These are phyloP conservation scores for Clarias batrachus DNA, from an alignment of 2,113 vertebrate genomes.

Conservation along the genomic window DNA sequence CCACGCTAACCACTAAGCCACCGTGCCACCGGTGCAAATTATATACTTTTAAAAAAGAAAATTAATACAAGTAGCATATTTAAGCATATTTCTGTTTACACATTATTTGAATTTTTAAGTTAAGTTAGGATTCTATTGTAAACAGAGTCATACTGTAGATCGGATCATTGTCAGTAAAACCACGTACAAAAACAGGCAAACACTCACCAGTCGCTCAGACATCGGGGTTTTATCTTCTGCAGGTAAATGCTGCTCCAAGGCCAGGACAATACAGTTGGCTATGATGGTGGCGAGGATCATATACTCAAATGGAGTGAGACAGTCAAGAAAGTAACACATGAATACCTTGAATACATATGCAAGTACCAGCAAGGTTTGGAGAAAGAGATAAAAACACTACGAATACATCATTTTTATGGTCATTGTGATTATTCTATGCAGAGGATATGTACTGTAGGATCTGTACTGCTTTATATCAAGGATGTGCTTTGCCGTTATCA, in stretches of 20 bases:
- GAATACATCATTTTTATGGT: not conserved
- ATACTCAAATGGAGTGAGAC: conserved; percentile 92
- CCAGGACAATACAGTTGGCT: conserved; percentile 96
- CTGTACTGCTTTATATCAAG: not conserved
- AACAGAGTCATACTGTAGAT: too few relatives aligned
- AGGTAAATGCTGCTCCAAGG: conserved; percentile 93
- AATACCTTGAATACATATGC: not conserved
- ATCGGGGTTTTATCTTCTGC: conserved; percentile 93
- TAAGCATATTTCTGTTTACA: too few relatives aligned
- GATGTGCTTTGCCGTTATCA: not conserved
- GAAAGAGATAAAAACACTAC: not conserved
- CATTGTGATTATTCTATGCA: not conserved
- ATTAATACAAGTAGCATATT: too few relatives aligned
- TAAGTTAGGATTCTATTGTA: too few relatives aligned
- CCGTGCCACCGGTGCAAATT: too few relatives aligned
- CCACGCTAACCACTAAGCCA: too few relatives aligned
- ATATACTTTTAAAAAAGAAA: too few relatives aligned
- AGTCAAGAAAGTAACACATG: conserved; percentile 72
- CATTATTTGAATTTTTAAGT: too few relatives aligned
- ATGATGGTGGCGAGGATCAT: conserved; percentile 98
- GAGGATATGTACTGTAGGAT: not conserved
- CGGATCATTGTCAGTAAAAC: not conserved
- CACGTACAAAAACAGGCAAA: not conserved
- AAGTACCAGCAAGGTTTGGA: not conserved
- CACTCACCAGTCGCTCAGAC: conserved; percentile 94